Evolutionary conservation across 2,797 vertebrate genomes (phyloP), one percentile per base, ranked within the genome.

Genomic region (Bradypus variegatus): DNA sequence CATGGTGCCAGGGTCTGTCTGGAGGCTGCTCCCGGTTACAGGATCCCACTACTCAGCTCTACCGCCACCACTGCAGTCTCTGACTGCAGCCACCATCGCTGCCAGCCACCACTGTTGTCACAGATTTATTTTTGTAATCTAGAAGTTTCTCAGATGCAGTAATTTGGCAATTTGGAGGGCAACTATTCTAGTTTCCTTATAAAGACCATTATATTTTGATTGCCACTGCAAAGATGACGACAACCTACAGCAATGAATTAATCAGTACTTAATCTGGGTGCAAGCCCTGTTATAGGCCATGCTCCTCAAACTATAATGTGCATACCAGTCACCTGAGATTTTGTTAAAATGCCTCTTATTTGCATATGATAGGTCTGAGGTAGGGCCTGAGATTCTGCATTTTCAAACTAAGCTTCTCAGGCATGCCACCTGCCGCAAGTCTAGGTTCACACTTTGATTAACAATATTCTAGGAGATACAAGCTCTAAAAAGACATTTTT

Each of bases 1-100:
- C 98, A 99, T 99, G 83, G 96, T 98, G 97, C 96, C 95, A 88
- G 88, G 78, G 80, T 69, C 92, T 95, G 80, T 69, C 92, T 95
- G 76, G 83, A 87, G 94, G 84, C 70, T 64, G 90, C 85, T 95
- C 91, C 92, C 78, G 60, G 86, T 96, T 94, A 88, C 92, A 89
- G 70, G 78, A 88, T 96, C 92, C 96, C 95, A 50, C 92, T 92
- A 38, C 95, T 93, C 90, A 75, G 85, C 81, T 73, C 91, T 55
- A 25, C 93, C 48, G 75, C 94, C 92, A 93, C 95, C 92, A 75
- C 94, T 88, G 94, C 95, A 82, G 92, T 90, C 94, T 94, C 95
- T 67, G 88, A 94, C 95, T 64, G 88, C 92, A 87, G 95, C 95
- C 89, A 60, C 96, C 89, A 38, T 96, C 69, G 88, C 93, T 50